These are phyloP conservation scores for Timema podura DNA, from an alignment of 2,888 invertebrate species.

Conservation along the genomic window DNA sequence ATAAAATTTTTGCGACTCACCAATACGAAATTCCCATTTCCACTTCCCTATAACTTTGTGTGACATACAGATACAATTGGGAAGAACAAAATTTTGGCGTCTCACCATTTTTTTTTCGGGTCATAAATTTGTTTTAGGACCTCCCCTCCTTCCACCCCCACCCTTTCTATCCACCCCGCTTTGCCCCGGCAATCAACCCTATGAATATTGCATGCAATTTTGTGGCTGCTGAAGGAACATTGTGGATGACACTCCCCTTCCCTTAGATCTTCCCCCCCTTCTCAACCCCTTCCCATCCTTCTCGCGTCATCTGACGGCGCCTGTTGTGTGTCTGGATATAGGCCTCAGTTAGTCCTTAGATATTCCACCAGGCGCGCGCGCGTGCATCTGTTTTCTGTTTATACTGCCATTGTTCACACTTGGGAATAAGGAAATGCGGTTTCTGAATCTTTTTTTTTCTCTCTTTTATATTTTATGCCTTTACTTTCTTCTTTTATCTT, in stretches of 20 bases:
- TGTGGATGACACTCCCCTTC: conserved; percentile 16
- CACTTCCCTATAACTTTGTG: too few relatives aligned
- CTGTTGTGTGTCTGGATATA: too few relatives aligned
- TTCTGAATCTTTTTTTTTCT: too few relatives aligned
- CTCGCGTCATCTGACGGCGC: neutral
- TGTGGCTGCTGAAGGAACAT: conserved; percentile 22
- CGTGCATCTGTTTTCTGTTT: neutral
- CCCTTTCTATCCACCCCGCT: neutral
- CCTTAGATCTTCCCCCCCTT: conserved; percentile 1
- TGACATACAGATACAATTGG: too few relatives aligned
- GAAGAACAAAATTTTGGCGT: too few relatives aligned
- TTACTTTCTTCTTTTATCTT: too few relatives aligned
- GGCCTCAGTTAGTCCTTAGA: too few relatives aligned
- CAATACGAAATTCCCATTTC: too few relatives aligned
- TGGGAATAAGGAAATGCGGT: neutral
- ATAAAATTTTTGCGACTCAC: too few relatives aligned
- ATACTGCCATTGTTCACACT: neutral
- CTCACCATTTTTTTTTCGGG: too few relatives aligned
- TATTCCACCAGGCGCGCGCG: too few relatives aligned
- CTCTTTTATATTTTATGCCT: too few relatives aligned
- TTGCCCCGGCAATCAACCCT: conserved; percentile 22
- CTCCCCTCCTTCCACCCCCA: neutral
- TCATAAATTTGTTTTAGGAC: conserved; percentile 17
- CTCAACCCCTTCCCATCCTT: neutral
- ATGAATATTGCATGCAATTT: conserved; percentile 29